A percentile compares a stretch with the other conserved stretches of the same genome.
Evolutionary conservation across 2,113 vertebrate genomes (phyloP).

Genomic region (Penelope pileata): DNA sequence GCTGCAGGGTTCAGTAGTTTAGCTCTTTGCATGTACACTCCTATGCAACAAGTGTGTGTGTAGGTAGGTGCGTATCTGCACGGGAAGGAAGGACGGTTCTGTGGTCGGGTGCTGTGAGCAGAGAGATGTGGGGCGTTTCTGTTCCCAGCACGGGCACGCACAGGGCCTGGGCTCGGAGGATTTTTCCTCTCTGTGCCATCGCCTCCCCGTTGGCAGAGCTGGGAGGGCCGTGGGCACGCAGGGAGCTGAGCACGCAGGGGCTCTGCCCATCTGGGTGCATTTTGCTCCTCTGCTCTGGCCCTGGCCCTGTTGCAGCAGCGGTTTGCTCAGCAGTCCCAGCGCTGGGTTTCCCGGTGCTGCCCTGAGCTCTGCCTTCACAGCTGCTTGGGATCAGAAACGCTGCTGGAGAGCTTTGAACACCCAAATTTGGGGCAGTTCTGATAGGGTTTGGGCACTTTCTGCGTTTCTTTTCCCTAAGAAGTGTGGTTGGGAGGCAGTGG

Average conservation of each 20-base stretch:
- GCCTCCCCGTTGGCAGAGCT: neutral
- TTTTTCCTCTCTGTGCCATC: fast-evolving
- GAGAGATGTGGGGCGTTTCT: neutral
- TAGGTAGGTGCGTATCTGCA: neutral
- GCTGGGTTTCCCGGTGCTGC: neutral
- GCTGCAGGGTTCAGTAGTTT: neutral
- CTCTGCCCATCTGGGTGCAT: neutral
- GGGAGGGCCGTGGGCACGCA: neutral
- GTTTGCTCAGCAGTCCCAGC: neutral
- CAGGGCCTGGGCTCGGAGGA: neutral
- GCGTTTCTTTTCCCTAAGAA: neutral
- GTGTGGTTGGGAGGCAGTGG: neutral
- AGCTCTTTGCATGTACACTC: neutral
- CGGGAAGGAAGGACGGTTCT: slow-evolving; percentile 49
- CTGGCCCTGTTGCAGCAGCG: neutral
- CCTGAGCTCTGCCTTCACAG: neutral
- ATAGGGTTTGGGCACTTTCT: neutral
- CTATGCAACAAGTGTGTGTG: fast-evolving
- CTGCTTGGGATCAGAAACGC: neutral
- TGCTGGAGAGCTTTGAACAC: neutral
- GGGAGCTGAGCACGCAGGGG: no score
- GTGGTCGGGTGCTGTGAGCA: neutral
- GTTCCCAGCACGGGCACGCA: fast-evolving
- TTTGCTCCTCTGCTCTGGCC: neutral
- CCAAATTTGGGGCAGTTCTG: neutral